A percentile compares a stretch with the other conserved stretches of the same genome.
These are phyloP conservation scores for Sebastiscus albofasciatus DNA, from an alignment of 2,797 vertebrate species.

Conservation along the genomic window DNA sequence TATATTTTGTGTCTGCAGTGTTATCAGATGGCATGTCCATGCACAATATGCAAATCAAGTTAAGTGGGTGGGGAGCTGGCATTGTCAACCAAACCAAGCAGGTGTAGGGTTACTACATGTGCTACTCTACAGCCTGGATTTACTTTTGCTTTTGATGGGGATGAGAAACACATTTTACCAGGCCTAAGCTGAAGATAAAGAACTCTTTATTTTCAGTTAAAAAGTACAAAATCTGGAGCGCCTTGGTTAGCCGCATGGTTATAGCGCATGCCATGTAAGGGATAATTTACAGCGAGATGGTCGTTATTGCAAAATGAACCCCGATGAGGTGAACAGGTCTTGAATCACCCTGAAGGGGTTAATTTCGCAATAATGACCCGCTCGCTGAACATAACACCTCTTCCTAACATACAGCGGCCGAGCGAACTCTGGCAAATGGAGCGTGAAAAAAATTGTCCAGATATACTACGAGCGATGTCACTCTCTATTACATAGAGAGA, in stretches of 20 bases:
- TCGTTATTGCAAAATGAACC: not conserved
- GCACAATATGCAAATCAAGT: slow-evolving; percentile 50
- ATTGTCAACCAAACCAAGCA: slow-evolving; percentile 39
- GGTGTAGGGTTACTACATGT: slow-evolving; percentile 20
- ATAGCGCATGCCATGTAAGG: too few species aligned
- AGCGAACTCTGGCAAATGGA: too few species aligned
- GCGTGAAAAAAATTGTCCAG: too few species aligned
- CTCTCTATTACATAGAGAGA: too few species aligned
- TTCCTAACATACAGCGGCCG: too few species aligned
- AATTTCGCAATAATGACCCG: too few species aligned
- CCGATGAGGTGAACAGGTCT: too few species aligned
- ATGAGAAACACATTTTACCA: not conserved
- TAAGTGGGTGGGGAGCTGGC: slow-evolving; percentile 28
- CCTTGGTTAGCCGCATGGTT: not conserved
- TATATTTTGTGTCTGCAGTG: slow-evolving; percentile 29
- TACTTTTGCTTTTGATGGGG: not conserved
- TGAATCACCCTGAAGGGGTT: too few species aligned
- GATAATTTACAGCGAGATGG: not conserved
- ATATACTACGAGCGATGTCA: too few species aligned
- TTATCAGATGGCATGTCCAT: slow-evolving; percentile 41
- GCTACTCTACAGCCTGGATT: not conserved
- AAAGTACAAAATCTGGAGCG: not conserved
- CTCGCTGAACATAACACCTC: too few species aligned
- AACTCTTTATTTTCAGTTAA: not conserved
- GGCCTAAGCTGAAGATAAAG: not conserved